phyloP scores from a whole-genome alignment of 2,113 vertebrate species.

The Pontoporia blainvillei region DNA sequence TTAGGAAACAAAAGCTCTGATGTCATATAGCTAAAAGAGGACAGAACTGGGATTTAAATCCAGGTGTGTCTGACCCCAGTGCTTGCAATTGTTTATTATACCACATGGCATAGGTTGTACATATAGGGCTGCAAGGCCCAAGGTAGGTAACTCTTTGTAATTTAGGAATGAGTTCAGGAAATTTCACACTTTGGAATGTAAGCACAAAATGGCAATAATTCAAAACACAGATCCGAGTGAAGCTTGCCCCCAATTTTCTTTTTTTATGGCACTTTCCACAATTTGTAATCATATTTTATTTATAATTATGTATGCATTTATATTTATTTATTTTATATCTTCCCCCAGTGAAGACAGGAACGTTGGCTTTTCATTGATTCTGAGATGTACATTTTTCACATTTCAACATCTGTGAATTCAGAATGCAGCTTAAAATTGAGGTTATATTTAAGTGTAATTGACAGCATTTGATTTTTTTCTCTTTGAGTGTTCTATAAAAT shows the following conservation, averaged over 20 bases:
- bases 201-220: not conserved
- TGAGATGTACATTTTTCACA: not conserved
- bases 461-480: not conserved
- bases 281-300: not conserved
- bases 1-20: not conserved
- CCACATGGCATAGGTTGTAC: fast-evolving
- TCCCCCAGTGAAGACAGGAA: not conserved
- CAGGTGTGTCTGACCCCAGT: not conserved
- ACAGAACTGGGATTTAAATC: not conserved
- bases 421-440: not conserved
- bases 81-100: too few relatives aligned
- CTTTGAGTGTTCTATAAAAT: not conserved
- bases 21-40: not conserved
- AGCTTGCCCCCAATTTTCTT: not conserved
- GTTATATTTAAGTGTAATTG: not conserved
- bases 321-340: not conserved
- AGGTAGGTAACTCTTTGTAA: not conserved
- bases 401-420: not conserved
- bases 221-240: not conserved
- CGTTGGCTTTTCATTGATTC: not conserved
- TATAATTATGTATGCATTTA: not conserved
- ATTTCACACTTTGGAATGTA: not conserved
- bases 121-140: not conserved
- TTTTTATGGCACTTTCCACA: not conserved
- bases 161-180: not conserved